Conservation (phyloP, 1,140 invertebrate species). For the Phymastichus coffea region DNA sequence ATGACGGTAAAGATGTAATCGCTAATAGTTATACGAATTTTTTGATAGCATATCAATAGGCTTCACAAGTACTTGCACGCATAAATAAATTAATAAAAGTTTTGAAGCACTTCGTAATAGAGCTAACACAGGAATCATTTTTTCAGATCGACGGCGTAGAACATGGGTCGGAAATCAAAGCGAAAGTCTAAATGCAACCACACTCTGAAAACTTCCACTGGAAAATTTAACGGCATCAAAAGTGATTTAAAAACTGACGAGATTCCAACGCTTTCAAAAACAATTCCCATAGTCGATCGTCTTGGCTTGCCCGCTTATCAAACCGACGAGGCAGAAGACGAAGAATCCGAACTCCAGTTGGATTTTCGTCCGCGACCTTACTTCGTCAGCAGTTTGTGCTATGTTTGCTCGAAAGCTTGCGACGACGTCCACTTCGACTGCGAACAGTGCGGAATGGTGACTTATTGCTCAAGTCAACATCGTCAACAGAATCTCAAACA, state of each 20-base stretch:
- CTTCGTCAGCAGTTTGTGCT: constrained; percentile 47
- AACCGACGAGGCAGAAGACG: constrained; percentile 21
- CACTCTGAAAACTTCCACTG: not conserved
- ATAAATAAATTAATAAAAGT: too few species aligned
- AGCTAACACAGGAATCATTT: too few species aligned
- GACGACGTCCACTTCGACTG: too few species aligned
- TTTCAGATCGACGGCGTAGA: too few species aligned
- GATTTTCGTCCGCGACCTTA: constrained; percentile 44
- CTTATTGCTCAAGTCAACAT: constrained; percentile 59
- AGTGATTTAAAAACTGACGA: not conserved
- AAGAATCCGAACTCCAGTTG: constrained; percentile 41
- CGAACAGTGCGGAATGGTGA: constrained; percentile 56
- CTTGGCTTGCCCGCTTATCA: not conserved
- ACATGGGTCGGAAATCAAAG: constrained; percentile 16
- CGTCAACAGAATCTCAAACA: constrained; percentile 45
- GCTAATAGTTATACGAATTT: too few species aligned
- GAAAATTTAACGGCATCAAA: not conserved
- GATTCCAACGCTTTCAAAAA: too few species aligned
- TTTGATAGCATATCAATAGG: too few species aligned
- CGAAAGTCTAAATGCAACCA: not conserved
- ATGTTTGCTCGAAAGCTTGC: constrained; percentile 45
- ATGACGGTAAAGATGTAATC: too few species aligned
- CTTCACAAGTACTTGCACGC: too few species aligned
- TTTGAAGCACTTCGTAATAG: too few species aligned
- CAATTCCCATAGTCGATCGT: too few species aligned